Percentiles rank a stretch among this genome's conserved stretches.
These are phyloP conservation scores for Xestia xanthographa DNA, from an alignment of 2,888 invertebrate species.

Conservation along the genomic window DNA sequence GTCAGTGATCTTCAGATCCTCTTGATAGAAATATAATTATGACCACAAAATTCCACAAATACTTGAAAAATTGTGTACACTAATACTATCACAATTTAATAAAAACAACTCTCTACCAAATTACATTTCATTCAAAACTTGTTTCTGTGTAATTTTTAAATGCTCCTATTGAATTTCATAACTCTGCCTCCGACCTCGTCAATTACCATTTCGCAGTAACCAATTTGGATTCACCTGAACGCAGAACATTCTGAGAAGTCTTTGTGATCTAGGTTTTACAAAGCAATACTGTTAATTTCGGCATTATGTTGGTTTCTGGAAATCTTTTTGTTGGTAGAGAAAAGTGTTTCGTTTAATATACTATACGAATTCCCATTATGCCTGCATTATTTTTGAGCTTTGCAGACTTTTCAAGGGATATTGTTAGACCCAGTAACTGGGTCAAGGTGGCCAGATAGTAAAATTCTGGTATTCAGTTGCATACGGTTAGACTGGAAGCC, in stretches of 20 bases:
- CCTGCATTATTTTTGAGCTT: not conserved
- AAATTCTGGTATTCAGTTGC: not conserved
- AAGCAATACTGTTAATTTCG: not conserved
- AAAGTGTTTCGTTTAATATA: no score
- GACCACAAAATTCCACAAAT: no score
- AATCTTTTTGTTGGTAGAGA: not conserved
- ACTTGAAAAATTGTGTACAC: no score
- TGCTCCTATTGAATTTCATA: not conserved
- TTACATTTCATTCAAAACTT: not conserved
- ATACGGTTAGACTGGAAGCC: not conserved
- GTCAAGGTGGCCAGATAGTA: not conserved
- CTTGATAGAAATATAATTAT: no score
- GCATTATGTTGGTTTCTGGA: not conserved
- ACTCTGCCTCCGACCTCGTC: not conserved
- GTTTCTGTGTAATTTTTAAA: not conserved
- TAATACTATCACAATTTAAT: no score
- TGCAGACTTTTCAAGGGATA: not conserved
- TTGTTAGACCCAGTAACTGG: not conserved
- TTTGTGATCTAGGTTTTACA: not conserved
- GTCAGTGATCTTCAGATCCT: no score
- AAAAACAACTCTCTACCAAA: no score
- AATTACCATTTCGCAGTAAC: not conserved
- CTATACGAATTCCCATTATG: not conserved
- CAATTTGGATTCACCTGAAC: not conserved
- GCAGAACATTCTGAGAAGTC: not conserved